These are phyloP conservation scores for Steatocranus sp. DNA, from an alignment of 2,797 vertebrate genomes.

Conservation along the genomic window DNA sequence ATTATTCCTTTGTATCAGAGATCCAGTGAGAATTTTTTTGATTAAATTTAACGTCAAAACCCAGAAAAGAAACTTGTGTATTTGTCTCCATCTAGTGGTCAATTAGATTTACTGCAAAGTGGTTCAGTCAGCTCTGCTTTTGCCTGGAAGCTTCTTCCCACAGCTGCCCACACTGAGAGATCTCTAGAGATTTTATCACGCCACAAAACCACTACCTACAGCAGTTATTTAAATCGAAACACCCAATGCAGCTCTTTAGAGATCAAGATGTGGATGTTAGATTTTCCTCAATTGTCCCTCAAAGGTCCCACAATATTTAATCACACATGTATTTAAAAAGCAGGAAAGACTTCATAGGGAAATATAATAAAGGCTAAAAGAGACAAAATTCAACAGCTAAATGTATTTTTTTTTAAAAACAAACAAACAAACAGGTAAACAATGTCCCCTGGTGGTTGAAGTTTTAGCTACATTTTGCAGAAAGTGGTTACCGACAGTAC, in stretches of 20 bases:
- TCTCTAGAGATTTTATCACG: background rate
- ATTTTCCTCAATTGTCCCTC: background rate
- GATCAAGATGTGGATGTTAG: background rate
- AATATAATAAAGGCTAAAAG: background rate
- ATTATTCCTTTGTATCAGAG: background rate
- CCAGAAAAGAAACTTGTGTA: background rate
- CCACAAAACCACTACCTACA: background rate
- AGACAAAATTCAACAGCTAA: background rate
- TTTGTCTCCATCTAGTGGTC: background rate
- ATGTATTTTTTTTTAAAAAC: background rate
- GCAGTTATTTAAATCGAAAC: fast-evolving
- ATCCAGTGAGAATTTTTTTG: background rate
- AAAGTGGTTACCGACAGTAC: background rate
- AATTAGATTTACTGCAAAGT: background rate
- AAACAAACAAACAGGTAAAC: background rate
- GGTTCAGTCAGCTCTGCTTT: background rate
- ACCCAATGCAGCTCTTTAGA: background rate
- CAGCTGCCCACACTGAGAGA: background rate
- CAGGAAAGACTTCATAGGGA: background rate
- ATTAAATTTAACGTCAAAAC: background rate
- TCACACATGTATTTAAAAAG: background rate
- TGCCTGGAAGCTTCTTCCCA: background rate
- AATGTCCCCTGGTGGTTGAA: background rate
- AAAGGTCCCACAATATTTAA: background rate
- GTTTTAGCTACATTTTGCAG: background rate